A percentile compares a stretch with the other conserved stretches of the same genome.
Evolutionary conservation across 2,888 invertebrate species (phyloP).

Genomic region (Xanthia icteritia): DNA sequence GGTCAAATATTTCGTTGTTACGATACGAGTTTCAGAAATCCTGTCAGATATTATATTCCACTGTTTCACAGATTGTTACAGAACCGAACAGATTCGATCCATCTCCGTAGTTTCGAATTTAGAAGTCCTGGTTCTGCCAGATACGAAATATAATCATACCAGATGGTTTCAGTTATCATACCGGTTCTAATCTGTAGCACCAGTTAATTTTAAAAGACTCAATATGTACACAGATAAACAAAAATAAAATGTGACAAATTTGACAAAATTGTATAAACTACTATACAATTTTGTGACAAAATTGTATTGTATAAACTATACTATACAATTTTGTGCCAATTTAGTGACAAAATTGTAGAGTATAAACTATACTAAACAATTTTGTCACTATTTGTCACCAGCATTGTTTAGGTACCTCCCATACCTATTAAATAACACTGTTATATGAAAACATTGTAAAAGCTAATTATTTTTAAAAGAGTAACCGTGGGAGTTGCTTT

Average conservation of each 20-base stretch:
- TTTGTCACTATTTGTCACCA: background rate
- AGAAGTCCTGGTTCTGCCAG: background rate
- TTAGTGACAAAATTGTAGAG: too few species aligned
- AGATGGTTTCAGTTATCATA: background rate
- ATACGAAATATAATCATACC: background rate
- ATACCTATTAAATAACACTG: too few species aligned
- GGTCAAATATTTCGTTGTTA: background rate
- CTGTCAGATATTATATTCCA: background rate
- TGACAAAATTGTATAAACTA: too few species aligned
- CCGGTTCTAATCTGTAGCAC: background rate
- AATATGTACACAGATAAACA: background rate
- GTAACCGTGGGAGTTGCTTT: too few species aligned
- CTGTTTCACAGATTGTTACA: constrained; percentile 6
- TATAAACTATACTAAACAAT: background rate
- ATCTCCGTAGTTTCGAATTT: background rate
- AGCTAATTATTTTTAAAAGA: background rate
- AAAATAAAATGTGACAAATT: too few species aligned
- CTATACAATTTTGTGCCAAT: too few species aligned
- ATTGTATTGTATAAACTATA: too few species aligned
- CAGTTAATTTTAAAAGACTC: background rate
- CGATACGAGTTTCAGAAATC: background rate
- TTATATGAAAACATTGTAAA: background rate
- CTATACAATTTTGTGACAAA: background rate
- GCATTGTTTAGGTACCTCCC: background rate
- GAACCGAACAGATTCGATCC: background rate